Conservation (phyloP, 2,113 vertebrate genomes). For the Phrynosoma blainvillii region DNA sequence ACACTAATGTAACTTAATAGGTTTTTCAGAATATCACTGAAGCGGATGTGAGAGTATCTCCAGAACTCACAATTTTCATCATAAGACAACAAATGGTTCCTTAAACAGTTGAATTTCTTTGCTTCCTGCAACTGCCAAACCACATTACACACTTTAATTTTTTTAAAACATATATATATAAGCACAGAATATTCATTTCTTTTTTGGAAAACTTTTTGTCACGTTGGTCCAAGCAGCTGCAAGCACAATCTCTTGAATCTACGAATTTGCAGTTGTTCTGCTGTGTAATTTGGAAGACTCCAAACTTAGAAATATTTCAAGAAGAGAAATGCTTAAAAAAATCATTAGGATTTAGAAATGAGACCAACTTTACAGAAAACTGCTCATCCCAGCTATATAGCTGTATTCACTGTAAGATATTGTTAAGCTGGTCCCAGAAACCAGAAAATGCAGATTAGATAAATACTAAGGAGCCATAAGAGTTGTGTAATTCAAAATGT, state of each 20-base stretch:
- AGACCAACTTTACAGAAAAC: neutral
- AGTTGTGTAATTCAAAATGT: too few species aligned
- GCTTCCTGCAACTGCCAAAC: slow-evolving; percentile 30
- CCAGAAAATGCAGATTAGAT: too few species aligned
- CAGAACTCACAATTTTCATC: slow-evolving; percentile 64
- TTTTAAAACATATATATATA: slow-evolving; percentile 29
- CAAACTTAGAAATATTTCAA: slow-evolving; percentile 58
- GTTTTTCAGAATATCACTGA: slow-evolving; percentile 67
- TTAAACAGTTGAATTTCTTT: slow-evolving; percentile 70
- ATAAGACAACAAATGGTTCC: slow-evolving; percentile 64
- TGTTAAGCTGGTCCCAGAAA: too few species aligned
- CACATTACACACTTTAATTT: slow-evolving; percentile 15
- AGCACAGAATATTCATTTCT: slow-evolving; percentile 66
- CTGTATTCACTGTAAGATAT: neutral
- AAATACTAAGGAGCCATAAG: too few species aligned
- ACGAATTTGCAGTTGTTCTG: neutral
- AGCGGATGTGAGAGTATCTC: slow-evolving; percentile 66
- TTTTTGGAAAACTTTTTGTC: slow-evolving; percentile 64
- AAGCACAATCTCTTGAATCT: slow-evolving; percentile 56
- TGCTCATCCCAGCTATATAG: slow-evolving; percentile 42
- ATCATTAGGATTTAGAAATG: too few species aligned
- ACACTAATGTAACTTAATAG: slow-evolving; percentile 74
- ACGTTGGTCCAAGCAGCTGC: slow-evolving; percentile 44
- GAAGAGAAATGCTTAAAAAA: slow-evolving; percentile 24
- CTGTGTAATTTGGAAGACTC: slow-evolving; percentile 40